phyloP scores from a whole-genome alignment of 2,113 vertebrate species.

The Rhabdornis inornatus region DNA sequence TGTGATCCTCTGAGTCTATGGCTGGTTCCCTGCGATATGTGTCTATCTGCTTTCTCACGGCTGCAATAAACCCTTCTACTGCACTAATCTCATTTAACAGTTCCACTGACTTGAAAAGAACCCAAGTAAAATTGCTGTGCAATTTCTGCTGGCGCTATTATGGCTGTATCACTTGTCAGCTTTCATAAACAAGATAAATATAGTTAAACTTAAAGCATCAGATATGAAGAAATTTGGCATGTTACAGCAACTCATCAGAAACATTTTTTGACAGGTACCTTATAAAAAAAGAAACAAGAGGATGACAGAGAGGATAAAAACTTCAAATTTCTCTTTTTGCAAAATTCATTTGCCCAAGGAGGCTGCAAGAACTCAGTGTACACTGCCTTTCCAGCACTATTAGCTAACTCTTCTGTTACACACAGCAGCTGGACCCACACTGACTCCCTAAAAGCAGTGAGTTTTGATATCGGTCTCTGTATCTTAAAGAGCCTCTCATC shows the following conservation, averaged over 20 bases:
- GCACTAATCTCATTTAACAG: conserved; percentile 66
- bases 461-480: neutral
- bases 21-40: conserved; percentile 42
- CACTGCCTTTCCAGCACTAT: neutral
- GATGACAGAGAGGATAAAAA: neutral
- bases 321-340: neutral
- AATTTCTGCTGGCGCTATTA: conserved; percentile 48
- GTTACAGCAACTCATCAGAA: neutral
- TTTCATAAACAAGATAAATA: conserved; percentile 51
- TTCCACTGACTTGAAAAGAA: conserved; percentile 53
- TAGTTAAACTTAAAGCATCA: conserved; percentile 47
- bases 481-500: neutral
- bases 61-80: conserved; percentile 18
- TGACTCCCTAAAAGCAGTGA: neutral
- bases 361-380: neutral
- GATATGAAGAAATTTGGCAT: conserved; percentile 36
- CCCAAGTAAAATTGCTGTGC: conserved; percentile 41
- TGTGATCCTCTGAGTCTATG: conserved; percentile 41
- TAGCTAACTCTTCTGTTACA: neutral
- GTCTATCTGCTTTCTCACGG: conserved; percentile 60
- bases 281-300: neutral
- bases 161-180: conserved; percentile 45
- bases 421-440: neutral
- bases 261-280: conserved; percentile 12
- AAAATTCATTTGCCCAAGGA: neutral